A percentile compares a stretch with the other conserved stretches of the same genome.
These are phyloP conservation scores for Meganola albula DNA, from an alignment of 2,888 invertebrate genomes.

Conservation along the genomic window DNA sequence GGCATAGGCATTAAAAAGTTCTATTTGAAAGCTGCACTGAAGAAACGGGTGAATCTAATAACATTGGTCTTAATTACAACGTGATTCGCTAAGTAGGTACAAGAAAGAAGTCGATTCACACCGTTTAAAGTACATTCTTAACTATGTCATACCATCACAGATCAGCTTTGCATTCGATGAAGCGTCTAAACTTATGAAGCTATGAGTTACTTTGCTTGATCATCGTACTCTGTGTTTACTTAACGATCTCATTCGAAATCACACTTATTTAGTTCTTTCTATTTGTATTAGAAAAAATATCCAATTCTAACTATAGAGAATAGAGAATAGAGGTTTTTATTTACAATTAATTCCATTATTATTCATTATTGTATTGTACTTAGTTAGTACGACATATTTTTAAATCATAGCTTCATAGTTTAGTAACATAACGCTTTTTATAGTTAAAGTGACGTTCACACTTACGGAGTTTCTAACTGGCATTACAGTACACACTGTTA, in stretches of 20 bases:
- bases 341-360: no score
- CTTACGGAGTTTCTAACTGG: slow-evolving; percentile 23
- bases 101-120: slow-evolving; percentile 44
- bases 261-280: no score
- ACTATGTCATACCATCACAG: slow-evolving; percentile 73
- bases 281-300: no score
- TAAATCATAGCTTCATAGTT: slow-evolving; percentile 31
- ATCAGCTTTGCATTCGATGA: slow-evolving; percentile 67
- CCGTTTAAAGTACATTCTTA: slow-evolving; percentile 65
- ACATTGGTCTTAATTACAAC: slow-evolving; percentile 38
- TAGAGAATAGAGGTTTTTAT: no score
- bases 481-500: slow-evolving; percentile 14
- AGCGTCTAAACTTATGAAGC: slow-evolving; percentile 49
- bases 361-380: no score
- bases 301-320: no score
- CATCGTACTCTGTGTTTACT: no score
- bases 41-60: slow-evolving; percentile 29
- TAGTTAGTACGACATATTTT: slow-evolving; percentile 25
- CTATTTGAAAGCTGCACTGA: slow-evolving; percentile 41
- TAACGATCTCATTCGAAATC: no score
- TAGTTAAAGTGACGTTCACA: slow-evolving; percentile 22
- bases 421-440: slow-evolving; percentile 20
- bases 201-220: slow-evolving; percentile 31
- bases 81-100: slow-evolving; percentile 36
- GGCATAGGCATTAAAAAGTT: slow-evolving; percentile 23